Evolutionary conservation across 1,140 invertebrate species (phyloP).

Genomic region (Formica exsecta): DNA sequence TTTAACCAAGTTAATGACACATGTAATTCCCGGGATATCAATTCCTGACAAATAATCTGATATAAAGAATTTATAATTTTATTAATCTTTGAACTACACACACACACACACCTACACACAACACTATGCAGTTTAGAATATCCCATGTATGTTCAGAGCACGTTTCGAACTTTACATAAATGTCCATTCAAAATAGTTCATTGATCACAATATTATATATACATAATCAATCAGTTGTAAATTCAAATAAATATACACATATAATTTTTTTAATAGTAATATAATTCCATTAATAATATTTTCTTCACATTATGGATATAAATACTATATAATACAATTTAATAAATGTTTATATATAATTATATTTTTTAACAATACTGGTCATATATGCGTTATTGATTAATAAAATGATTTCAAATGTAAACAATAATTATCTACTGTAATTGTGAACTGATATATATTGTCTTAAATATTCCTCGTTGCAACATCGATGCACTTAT

Average conservation of each 20-base stretch:
- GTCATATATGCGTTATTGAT: not conserved
- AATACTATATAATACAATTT: too few relatives aligned
- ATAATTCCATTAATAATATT: not conserved
- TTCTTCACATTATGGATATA: too few relatives aligned
- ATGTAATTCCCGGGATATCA: not conserved
- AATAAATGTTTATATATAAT: not conserved
- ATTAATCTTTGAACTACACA: not conserved
- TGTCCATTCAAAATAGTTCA: conserved; percentile 14
- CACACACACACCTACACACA: too few relatives aligned
- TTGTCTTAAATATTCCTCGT: not conserved
- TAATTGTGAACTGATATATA: not conserved
- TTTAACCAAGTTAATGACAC: conserved; percentile 10
- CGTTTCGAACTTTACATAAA: not conserved
- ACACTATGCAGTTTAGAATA: not conserved
- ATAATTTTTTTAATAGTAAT: not conserved
- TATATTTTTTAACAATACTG: not conserved
- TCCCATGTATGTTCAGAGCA: not conserved
- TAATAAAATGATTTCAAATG: not conserved
- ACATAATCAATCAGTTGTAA: not conserved
- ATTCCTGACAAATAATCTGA: not conserved
- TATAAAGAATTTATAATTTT: not conserved
- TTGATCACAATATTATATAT: not conserved
- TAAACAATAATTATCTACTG: not conserved
- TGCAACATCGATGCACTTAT: not conserved
- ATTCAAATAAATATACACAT: not conserved